These are phyloP conservation scores for Epinephelus cyanopodus DNA, from an alignment of 2,113 vertebrate genomes.

Conservation along the genomic window DNA sequence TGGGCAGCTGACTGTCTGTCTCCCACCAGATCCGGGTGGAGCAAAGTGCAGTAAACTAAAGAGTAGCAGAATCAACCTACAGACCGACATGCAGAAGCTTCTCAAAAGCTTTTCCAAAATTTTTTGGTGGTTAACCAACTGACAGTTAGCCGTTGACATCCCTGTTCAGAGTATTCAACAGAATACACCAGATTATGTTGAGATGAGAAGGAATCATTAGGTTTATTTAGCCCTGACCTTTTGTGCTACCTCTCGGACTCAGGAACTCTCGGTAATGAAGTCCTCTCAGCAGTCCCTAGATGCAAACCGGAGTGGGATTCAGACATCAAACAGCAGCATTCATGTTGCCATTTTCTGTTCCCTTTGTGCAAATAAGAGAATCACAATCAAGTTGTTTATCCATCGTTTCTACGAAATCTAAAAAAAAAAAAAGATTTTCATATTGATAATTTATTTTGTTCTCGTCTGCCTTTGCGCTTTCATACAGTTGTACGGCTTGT, in stretches of 20 bases:
- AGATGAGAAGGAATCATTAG: too few species aligned
- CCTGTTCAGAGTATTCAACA: too few species aligned
- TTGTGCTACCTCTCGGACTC: background rate
- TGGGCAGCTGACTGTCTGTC: too few species aligned
- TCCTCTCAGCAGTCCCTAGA: background rate
- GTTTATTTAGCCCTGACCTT: too few species aligned
- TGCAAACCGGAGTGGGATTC: background rate
- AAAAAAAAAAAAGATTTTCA: background rate
- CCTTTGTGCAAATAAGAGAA: background rate
- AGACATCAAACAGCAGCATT: slow-evolving; percentile 5
- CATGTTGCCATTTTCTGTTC: slow-evolving; percentile 23
- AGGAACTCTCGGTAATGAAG: slow-evolving; percentile 52
- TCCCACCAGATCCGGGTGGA: too few species aligned
- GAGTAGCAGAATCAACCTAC: too few species aligned
- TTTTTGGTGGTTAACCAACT: too few species aligned
- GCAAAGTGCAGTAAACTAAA: too few species aligned
- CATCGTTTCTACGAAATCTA: background rate
- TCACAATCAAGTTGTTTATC: slow-evolving; percentile 1
- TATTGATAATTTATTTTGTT: background rate
- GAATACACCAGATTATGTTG: too few species aligned
- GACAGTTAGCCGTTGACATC: too few species aligned
- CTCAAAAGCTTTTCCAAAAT: too few species aligned
- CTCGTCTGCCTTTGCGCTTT: background rate
- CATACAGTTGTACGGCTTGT: slow-evolving; percentile 50
- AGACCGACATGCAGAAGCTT: too few species aligned